These are phyloP conservation scores for Pipistrellus pipistrellus DNA, from an alignment of 2,797 vertebrate genomes.

Conservation along the genomic window DNA sequence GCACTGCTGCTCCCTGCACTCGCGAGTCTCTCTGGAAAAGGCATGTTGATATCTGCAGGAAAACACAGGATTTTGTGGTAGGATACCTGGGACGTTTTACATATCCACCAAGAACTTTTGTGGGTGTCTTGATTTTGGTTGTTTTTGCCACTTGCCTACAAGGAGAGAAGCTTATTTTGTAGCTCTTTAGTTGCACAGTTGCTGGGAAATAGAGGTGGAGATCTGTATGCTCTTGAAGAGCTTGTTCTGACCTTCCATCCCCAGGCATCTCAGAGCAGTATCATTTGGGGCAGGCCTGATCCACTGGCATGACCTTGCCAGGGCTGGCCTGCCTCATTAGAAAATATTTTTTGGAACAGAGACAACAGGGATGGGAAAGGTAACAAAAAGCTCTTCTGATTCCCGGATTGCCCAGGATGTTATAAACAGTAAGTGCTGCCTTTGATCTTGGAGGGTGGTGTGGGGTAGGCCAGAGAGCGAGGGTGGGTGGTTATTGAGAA, in stretches of 20 bases:
- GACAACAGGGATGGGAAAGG: slow-evolving; percentile 82
- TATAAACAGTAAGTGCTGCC: slow-evolving; percentile 86
- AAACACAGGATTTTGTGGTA: neutral
- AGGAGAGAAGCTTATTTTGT: neutral
- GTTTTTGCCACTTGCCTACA: slow-evolving; percentile 33
- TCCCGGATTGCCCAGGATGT: slow-evolving; percentile 88
- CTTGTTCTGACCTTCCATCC: neutral
- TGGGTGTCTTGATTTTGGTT: neutral
- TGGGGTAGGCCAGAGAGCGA: neutral
- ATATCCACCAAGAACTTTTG: neutral
- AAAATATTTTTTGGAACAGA: slow-evolving; percentile 79
- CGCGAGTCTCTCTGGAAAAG: accelerated
- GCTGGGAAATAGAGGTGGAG: slow-evolving; percentile 60
- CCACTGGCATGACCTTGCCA: neutral
- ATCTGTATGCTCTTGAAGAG: slow-evolving; percentile 24
- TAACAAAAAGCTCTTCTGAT: slow-evolving; percentile 84
- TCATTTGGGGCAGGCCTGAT: neutral
- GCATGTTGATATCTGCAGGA: neutral
- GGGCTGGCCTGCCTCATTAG: slow-evolving; percentile 74
- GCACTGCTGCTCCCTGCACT: neutral
- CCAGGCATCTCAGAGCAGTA: neutral
- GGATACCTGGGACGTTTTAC: neutral
- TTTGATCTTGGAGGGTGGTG: slow-evolving; percentile 87
- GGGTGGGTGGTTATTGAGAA: slow-evolving; percentile 39
- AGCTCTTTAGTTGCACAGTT: neutral